phyloP scores from a whole-genome alignment of 1,140 invertebrate species.

The Drosophila nigrodunni region DNA sequence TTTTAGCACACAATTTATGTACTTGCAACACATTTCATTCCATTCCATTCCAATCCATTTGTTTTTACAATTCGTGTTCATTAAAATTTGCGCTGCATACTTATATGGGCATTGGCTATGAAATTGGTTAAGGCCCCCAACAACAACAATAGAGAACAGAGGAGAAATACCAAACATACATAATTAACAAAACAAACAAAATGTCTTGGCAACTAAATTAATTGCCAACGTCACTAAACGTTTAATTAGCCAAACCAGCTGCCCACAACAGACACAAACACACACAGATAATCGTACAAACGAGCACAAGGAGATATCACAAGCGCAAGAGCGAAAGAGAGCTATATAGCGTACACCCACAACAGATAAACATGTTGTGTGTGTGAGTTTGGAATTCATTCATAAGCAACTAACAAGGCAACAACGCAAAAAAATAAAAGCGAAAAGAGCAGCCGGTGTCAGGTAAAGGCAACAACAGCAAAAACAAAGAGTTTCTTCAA shows the following conservation, averaged over 20 bases:
- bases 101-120: slow-evolving; percentile 67
- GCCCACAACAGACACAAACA: slow-evolving; percentile 26
- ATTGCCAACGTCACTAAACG: slow-evolving; percentile 59
- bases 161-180: not conserved
- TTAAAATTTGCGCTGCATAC: slow-evolving; percentile 66
- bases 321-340: slow-evolving; percentile 9
- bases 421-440: slow-evolving; percentile 31
- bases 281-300: slow-evolving; percentile 44
- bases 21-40: slow-evolving; percentile 37
- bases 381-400: slow-evolving; percentile 53
- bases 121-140: slow-evolving; percentile 30
- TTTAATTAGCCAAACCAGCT: slow-evolving; percentile 68
- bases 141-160: not conserved
- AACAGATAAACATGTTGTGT: slow-evolving; percentile 15
- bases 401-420: slow-evolving; percentile 59
- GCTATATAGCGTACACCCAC: slow-evolving; percentile 43
- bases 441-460: slow-evolving; percentile 66
- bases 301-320: slow-evolving; percentile 2
- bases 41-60: slow-evolving; percentile 1
- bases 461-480: slow-evolving; percentile 44
- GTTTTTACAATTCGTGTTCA: slow-evolving; percentile 37
- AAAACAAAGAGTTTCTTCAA: slow-evolving; percentile 41
- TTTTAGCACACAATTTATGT: slow-evolving; percentile 70
- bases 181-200: slow-evolving; percentile 41
- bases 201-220: slow-evolving; percentile 57